These are phyloP conservation scores for Calypte anna DNA, from an alignment of 2,113 vertebrate species.

Conservation along the genomic window DNA sequence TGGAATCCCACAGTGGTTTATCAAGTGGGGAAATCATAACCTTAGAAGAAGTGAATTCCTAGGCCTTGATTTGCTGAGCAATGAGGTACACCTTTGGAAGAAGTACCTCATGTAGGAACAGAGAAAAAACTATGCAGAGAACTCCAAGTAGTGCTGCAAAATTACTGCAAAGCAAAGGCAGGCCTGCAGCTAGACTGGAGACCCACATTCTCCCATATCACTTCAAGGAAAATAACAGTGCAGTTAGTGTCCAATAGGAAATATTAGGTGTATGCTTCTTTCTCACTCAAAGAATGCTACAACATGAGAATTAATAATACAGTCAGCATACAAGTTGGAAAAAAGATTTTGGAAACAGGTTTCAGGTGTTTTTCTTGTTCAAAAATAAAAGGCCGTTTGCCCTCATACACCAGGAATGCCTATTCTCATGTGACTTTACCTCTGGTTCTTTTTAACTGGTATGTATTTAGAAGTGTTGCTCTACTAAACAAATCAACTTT, in stretches of 20 bases:
- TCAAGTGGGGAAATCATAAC: slow-evolving; percentile 29
- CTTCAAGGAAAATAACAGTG: background rate
- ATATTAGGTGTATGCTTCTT: background rate
- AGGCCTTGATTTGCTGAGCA: slow-evolving; percentile 55
- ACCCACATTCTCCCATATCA: background rate
- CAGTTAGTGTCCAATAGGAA: background rate
- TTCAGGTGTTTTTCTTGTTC: background rate
- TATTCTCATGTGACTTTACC: background rate
- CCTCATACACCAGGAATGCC: background rate
- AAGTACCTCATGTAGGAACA: background rate
- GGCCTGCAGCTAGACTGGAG: background rate
- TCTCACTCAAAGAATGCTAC: background rate
- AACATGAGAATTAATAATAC: background rate
- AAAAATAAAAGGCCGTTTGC: background rate
- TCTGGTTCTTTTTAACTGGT: background rate
- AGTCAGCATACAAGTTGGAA: background rate
- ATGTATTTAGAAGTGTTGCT: background rate
- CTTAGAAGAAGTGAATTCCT: slow-evolving; percentile 52
- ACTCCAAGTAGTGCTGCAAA: background rate
- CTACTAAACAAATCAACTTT: background rate
- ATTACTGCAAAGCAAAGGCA: background rate
- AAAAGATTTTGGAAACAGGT: background rate
- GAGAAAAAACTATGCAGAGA: background rate
- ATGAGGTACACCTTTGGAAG: slow-evolving; percentile 13
- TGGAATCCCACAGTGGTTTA: slow-evolving; percentile 58